Conservation (phyloP, 2,888 invertebrate genomes). For the Willowsia nigromaculata region DNA sequence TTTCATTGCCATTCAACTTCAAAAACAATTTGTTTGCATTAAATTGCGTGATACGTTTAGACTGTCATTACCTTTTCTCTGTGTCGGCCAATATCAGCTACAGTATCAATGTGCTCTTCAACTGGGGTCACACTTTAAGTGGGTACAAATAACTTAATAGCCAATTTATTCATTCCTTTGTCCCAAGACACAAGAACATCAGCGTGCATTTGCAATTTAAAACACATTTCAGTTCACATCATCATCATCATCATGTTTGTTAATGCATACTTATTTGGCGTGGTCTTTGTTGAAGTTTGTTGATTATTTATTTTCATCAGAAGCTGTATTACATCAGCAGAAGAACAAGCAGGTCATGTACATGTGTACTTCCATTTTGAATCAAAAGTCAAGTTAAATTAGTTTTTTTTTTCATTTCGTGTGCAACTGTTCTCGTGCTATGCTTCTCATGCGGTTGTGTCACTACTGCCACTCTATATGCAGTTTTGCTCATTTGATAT, state of each 20-base stretch:
- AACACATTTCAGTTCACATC: background rate
- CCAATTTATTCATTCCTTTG: no score
- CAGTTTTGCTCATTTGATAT: no score
- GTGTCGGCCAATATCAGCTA: no score
- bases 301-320: background rate
- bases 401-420: background rate
- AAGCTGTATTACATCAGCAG: background rate
- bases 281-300: background rate
- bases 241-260: background rate
- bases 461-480: no score
- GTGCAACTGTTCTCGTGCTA: background rate
- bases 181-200: background rate
- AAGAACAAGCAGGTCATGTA: constrained; percentile 21
- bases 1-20: no score
- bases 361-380: background rate
- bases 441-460: no score
- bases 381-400: background rate
- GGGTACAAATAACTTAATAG: background rate
- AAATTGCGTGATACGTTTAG: no score
- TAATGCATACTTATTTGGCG: background rate
- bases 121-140: no score
- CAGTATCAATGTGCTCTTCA: no score
- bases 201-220: background rate
- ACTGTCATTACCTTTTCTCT: no score
- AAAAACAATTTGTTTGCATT: no score